Conservation (phyloP, 2,888 invertebrate genomes). For the Gnatocerus cornutus region DNA sequence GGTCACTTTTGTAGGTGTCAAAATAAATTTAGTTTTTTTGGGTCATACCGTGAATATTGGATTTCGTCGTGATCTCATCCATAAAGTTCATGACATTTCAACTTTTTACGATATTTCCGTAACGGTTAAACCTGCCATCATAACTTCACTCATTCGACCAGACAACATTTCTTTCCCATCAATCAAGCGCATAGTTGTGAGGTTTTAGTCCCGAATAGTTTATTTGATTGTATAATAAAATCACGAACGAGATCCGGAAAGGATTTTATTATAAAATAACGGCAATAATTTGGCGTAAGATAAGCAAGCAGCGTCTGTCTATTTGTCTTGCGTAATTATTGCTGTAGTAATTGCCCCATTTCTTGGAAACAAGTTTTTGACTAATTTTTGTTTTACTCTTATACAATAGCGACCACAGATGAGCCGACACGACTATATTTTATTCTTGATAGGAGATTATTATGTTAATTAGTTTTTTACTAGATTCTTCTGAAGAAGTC, state of each 20-base stretch:
- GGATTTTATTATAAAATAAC: constrained; percentile 10
- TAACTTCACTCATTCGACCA: constrained; percentile 8
- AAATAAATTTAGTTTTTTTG: constrained; percentile 16
- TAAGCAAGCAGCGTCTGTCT: constrained; percentile 29
- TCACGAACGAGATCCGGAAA: constrained; percentile 5
- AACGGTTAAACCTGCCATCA: constrained; percentile 9
- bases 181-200: constrained; percentile 12
- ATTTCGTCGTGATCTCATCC: constrained; percentile 29
- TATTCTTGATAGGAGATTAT: constrained; percentile 34
- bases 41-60: constrained; percentile 10
- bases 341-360: constrained; percentile 29
- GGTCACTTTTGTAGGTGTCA: constrained; percentile 10
- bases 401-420: constrained; percentile 29
- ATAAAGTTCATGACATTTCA: constrained; percentile 32
- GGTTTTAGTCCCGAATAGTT: constrained; percentile 18
- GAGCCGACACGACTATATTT: constrained; percentile 31
- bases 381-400: constrained; percentile 24
- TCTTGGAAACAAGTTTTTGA: constrained; percentile 33
- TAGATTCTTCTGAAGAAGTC: constrained; percentile 36
- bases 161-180: constrained; percentile 25
- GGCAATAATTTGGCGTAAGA: constrained; percentile 28
- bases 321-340: constrained; percentile 35
- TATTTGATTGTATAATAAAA: constrained; percentile 5
- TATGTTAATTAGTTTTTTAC: constrained; percentile 34
- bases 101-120: constrained; percentile 19